Base-by-base conservation (phyloP, 2,888 invertebrate species). In the Atethmia centrago region DNA sequence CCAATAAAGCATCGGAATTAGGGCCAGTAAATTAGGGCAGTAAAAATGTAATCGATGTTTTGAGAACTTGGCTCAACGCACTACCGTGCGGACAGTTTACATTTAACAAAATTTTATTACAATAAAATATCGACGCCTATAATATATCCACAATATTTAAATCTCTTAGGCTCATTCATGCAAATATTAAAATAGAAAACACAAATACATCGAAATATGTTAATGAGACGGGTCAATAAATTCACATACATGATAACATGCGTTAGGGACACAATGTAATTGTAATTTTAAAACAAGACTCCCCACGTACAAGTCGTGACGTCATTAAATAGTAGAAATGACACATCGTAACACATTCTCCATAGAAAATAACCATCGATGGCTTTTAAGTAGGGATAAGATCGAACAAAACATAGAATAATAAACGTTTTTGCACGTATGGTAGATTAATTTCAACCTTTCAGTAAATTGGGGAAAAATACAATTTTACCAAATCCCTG, bases 251-350 rank as follows among this genome's bases (percentile, higher is more conserved):
- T 72, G 70, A 77, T 80, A 71, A 74, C 62, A 66, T 64, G 65
- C 66, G 40, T 74, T 74, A 61, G 47, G 61, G 66, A 78, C 63
- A 56, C 69, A 71, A 68, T 72, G 72, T 80, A 71, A 83, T 85
- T 83, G 64, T 87, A 87, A 85, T 79, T 79, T 73, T 79, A 80
- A 85, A 84, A 84, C 77, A 79, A 79, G 85, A 82, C 77, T 78
- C 82, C 87, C 77, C 87, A 80, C 76, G 62, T 69, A 16, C 74
- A 47, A 58, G 73, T 85, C 85, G 79, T 85, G 83, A 83, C 79
- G 64, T 64, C 64, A 53, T 56, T 76, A 71, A 79, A 76, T 68
- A 49, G 69, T 64, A 55, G 71, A 80, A 85, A 80, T 85, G 85
- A 85, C 77, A 80, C 87, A 63, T 76, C 53, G 71, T 67, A 66